Evolutionary conservation across 2,113 vertebrate species (phyloP).

Genomic region (Psittacula cyanocephala): DNA sequence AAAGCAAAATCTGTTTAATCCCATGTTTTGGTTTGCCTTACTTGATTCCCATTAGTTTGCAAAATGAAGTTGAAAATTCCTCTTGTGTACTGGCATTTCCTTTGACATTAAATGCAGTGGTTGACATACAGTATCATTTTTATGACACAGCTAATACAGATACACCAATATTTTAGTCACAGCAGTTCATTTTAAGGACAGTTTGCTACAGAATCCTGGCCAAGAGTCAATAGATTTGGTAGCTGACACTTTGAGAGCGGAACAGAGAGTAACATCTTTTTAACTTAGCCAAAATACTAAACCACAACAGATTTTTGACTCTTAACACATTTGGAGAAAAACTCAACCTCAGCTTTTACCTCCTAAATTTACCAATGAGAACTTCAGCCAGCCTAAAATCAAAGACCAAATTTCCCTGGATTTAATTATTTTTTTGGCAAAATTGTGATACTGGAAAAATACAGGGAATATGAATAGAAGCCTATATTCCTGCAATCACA

Average conservation of each 20-base stretch:
- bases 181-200: not conserved
- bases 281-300: not conserved
- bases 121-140: not conserved
- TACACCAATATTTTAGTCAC: not conserved
- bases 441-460: not conserved
- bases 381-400: not conserved
- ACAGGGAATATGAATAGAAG: not conserved
- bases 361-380: not conserved
- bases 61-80: slow-evolving; percentile 2
- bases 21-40: not conserved
- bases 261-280: not conserved
- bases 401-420: not conserved
- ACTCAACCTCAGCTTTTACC: not conserved
- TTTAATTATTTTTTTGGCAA: not conserved
- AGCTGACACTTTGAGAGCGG: not conserved
- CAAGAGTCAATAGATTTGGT: not conserved
- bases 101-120: not conserved
- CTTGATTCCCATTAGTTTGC: not conserved
- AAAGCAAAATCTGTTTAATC: slow-evolving; percentile 34
- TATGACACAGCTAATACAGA: not conserved
- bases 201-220: not conserved
- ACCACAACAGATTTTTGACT: not conserved
- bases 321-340: not conserved
- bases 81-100: not conserved
- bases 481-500: not conserved